Evolutionary conservation across 2,113 vertebrate genomes (phyloP).

Genomic region (Ciconia maguari): DNA sequence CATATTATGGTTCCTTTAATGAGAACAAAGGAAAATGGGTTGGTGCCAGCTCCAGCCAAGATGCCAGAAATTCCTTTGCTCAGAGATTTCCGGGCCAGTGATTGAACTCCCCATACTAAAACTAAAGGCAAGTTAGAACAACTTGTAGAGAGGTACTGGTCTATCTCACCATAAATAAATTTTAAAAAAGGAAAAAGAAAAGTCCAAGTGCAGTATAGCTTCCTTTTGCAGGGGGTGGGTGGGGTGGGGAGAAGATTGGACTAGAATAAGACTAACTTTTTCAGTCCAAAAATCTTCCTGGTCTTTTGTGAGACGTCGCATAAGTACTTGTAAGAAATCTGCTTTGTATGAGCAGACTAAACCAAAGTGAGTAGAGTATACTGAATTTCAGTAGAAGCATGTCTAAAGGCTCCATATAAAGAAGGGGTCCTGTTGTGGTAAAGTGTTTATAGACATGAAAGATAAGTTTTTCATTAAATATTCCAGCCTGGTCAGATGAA

Average conservation of each 20-base stretch:
- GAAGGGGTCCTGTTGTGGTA: neutral
- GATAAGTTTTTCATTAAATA: neutral
- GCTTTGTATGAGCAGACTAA: neutral
- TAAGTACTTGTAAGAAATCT: neutral
- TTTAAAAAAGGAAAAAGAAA: neutral
- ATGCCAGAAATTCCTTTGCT: conserved; percentile 66
- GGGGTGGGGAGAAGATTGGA: fast-evolving
- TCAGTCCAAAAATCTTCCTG: neutral
- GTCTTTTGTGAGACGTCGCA: neutral
- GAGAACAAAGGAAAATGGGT: conserved; percentile 54
- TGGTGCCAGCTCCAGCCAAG: conserved; percentile 45
- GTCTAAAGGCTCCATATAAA: neutral
- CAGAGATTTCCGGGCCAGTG: conserved; percentile 36
- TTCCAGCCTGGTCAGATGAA: neutral
- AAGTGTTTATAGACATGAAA: neutral
- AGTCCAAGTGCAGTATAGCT: neutral
- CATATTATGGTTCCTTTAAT: conserved; percentile 53
- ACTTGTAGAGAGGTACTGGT: neutral
- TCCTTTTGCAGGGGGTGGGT: neutral
- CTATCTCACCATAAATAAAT: neutral
- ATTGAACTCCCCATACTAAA: neutral
- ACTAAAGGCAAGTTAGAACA: conserved; percentile 26
- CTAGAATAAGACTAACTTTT: neutral
- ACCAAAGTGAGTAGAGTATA: neutral
- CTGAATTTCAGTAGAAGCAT: neutral